Base-by-base conservation (phyloP, 1,140 invertebrate species). In the Monochamus saltuarius region DNA sequence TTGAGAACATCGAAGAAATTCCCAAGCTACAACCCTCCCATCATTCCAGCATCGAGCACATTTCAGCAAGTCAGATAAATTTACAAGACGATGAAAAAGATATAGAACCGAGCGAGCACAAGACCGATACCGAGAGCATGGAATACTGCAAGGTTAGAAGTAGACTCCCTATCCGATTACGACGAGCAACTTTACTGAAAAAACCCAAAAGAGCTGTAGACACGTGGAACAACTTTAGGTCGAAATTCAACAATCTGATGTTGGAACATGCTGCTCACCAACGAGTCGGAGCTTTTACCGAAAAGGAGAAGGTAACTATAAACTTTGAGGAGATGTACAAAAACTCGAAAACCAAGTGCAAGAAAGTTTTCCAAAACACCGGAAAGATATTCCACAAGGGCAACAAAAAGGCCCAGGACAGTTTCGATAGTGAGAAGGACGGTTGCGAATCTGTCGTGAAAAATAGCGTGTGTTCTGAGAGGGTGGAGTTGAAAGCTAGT, bases 311-410 rank as follows among this genome's bases (percentile, higher is more conserved):
- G 57, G 40, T 71, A 11, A 56, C 52, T 7, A 64, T 71, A 4
- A 72, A 75, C 29, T 43, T 76, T 1, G 73, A 75, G 53, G 73
- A 68, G 60, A 68, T 77, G 58, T 74, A 73, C 47, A 74, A 74
- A 63, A 65, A 47, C 17, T 75, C 75, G 1, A 75, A 73, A 52
- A 64, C 59, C 19, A 75, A 73, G 49, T 75, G 73, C 57, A 74
- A 70, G 57, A 71, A 67, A 38, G 65, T 75, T 16, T 62, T 75
- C n/a, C 68, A 68, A 42, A 71, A 61, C 13, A 74, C 72, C n/a
- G 69, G 71, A n/a, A 74, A 67, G 62, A 69, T 75, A 2, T 73
- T 75, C 45, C 19, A 63, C 7, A 39, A 52, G 37, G 62, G 55
- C 46, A 66, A 60, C 52, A 64, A 40, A 13, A 50, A 46, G 39